Base-by-base conservation (phyloP, 2,113 vertebrate genomes). In the Pteronura brasiliensis region DNA sequence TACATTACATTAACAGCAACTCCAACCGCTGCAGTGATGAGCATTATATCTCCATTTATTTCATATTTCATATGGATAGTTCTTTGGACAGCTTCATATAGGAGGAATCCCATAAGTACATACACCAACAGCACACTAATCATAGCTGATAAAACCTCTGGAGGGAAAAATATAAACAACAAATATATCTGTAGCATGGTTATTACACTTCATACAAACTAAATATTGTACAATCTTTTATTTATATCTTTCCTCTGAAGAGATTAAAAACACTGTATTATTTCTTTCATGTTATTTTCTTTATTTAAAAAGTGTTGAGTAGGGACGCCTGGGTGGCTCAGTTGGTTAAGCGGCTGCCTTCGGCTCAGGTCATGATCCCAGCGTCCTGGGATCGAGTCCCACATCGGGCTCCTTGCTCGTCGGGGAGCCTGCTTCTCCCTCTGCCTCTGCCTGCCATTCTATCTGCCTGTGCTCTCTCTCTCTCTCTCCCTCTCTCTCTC, bases 1-100 rank as follows among this genome's bases (percentile, higher is more conserved):
- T 99, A 99, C 99, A 99, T 98, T 91, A 99, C 95, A 94, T 99
- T 99, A 94, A 99, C 99, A 8, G 99, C 99, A 80, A 99, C 99
- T 12, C 99, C 99, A 29, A 99, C 99, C 0, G 99, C 99, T 69
- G 99, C 99, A 0, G 99, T 99, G 97, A 99, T 99, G 90, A 99
- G 99, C 99, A 99, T 99, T 96, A 99, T 98, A 44, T 99, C 99
- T n/a, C 99, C 99, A 29, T 99, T 99, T 95, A 99, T 99, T 96
- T 98, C 98, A 96, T 99, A 99, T 98, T 99, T 99, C 98, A 99
- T 99, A 93, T 99, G 99, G 71, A 99, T 94, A 1, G 99, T 99
- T 98, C 99, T 99, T 98, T 99, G 99, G 93, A 99, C 98, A 11
- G 99, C 99, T 98, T 99, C 99, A 72, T 99, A 99, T 55, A 99